Percentiles rank a stretch among this genome's conserved stretches.
phyloP scores from a whole-genome alignment of 2,113 vertebrate species.

The Microcebus jonahi region DNA sequence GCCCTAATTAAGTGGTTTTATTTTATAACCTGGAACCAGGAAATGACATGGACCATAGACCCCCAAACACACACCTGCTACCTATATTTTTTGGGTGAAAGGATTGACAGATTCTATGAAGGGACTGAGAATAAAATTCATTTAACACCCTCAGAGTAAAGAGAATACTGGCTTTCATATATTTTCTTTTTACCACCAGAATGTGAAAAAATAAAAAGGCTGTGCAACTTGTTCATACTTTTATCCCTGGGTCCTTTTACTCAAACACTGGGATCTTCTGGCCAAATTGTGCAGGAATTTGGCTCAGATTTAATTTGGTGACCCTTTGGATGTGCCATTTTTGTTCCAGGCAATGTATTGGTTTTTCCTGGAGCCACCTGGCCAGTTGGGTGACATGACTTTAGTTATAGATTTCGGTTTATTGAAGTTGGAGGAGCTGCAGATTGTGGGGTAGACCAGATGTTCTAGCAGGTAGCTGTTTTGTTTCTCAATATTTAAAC shows the following conservation, averaged over 20 bases:
- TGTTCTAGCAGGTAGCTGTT: background rate
- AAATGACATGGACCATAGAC: slow-evolving; percentile 9
- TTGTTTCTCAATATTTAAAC: background rate
- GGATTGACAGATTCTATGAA: background rate
- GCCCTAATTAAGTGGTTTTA: background rate
- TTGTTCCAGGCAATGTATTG: background rate
- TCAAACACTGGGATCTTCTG: background rate
- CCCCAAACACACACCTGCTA: slow-evolving; percentile 63
- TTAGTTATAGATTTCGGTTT: background rate
- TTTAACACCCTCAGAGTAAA: slow-evolving; percentile 48
- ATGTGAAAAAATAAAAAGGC: background rate
- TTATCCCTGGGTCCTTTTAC: background rate
- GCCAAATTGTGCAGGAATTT: background rate
- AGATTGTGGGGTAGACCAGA: slow-evolving; percentile 32
- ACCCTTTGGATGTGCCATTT: background rate
- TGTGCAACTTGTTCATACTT: background rate
- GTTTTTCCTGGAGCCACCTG: background rate
- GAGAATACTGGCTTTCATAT: slow-evolving; percentile 61
- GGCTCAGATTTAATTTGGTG: slow-evolving; percentile 36
- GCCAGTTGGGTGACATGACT: background rate
- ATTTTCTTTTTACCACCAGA: slow-evolving; percentile 59
- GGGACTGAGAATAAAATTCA: slow-evolving; percentile 44
- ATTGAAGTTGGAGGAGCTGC: background rate
- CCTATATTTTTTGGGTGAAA: slow-evolving; percentile 55
- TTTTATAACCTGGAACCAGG: slow-evolving; percentile 43